Conservation (phyloP, 37 sponge, comb jelly and placozoan genomes). For the Halisarca cf. caerulea region DNA sequence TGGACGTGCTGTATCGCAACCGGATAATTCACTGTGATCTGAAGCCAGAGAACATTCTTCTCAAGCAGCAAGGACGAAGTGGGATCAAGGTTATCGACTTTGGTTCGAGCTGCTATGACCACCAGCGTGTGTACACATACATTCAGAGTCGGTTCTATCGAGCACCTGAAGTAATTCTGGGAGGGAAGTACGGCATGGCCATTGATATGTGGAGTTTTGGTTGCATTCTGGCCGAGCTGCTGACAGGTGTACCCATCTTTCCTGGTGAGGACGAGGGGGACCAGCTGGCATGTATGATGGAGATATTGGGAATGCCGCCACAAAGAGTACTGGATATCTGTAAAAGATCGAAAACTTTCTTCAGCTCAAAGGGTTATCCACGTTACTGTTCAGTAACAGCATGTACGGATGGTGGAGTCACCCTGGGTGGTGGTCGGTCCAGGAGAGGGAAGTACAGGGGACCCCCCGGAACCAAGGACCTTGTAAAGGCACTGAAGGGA, state of each 20-base stretch:
- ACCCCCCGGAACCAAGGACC: slow-evolving; percentile 82
- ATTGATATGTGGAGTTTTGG: slow-evolving; percentile 99
- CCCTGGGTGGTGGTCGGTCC: slow-evolving; percentile 75
- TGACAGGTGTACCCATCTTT: slow-evolving; percentile 93
- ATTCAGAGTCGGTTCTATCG: slow-evolving; percentile 96
- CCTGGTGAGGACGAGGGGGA: slow-evolving; percentile 95
- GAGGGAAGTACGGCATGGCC: slow-evolving; percentile 93
- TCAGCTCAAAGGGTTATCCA: slow-evolving; percentile 80
- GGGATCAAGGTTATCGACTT: slow-evolving; percentile 97
- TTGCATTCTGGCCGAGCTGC: slow-evolving; percentile 91
- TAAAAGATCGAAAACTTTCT: slow-evolving; percentile 75
- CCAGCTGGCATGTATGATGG: slow-evolving; percentile 93
- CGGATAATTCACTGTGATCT: slow-evolving; percentile 98
- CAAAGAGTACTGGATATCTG: slow-evolving; percentile 72
- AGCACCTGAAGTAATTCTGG: slow-evolving; percentile 95
- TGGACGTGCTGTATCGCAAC: slow-evolving; percentile 89
- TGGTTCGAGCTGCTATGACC: slow-evolving; percentile 95
- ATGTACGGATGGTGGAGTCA: slow-evolving; percentile 70
- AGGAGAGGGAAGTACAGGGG: slow-evolving; percentile 86
- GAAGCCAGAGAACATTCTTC: slow-evolving; percentile 97
- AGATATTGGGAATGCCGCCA: slow-evolving; percentile 87
- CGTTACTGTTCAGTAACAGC: slow-evolving; percentile 69
- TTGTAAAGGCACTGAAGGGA: slow-evolving; percentile 85
- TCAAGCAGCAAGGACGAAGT: slow-evolving; percentile 91
- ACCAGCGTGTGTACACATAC: slow-evolving; percentile 96